These are phyloP conservation scores for Thera britannica DNA, from an alignment of 2,888 invertebrate genomes.

Conservation along the genomic window DNA sequence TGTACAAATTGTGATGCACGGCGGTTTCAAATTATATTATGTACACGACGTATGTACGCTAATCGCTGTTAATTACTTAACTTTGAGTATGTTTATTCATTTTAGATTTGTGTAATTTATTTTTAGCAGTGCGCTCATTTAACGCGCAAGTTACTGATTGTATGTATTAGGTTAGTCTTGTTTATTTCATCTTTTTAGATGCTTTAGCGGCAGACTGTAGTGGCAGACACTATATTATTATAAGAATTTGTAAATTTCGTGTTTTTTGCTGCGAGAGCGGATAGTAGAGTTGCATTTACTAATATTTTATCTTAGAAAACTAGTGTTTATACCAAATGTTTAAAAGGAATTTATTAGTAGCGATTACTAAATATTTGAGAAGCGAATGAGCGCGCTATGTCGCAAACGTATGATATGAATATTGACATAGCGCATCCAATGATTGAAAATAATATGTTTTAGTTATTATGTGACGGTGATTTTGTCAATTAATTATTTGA, in stretches of 20 bases:
- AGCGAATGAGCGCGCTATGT: conserved; percentile 31
- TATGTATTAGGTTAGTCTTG: conserved; percentile 47
- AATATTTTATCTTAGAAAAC: conserved; percentile 78
- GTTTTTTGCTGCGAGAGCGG: conserved; percentile 61
- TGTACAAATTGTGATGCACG: conserved; percentile 50
- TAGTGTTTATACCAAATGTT: conserved; percentile 81
- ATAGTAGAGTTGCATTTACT: conserved; percentile 82
- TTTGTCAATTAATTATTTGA: conserved; percentile 75
- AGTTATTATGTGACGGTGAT: conserved; percentile 65
- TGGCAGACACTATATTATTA: conserved; percentile 52
- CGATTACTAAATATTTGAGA: conserved; percentile 38
- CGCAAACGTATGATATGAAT: conserved; percentile 39
- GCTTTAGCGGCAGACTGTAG: conserved; percentile 41
- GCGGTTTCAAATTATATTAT: conserved; percentile 14
- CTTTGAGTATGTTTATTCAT: conserved; percentile 50
- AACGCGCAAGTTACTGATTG: conserved; percentile 46
- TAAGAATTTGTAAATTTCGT: conserved; percentile 76
- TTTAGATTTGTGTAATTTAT: conserved; percentile 54
- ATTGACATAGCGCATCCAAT: conserved; percentile 27
- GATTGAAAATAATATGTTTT: conserved; percentile 39
- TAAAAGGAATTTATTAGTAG: conserved; percentile 61
- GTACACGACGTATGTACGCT: conserved; percentile 32
- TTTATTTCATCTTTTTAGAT: conserved; percentile 44
- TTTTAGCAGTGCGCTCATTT: conserved; percentile 42
- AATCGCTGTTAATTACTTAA: conserved; percentile 38